These are phyloP conservation scores for Oreohelix idahoensis DNA, from an alignment of 1,140 invertebrate genomes.

Conservation along the genomic window DNA sequence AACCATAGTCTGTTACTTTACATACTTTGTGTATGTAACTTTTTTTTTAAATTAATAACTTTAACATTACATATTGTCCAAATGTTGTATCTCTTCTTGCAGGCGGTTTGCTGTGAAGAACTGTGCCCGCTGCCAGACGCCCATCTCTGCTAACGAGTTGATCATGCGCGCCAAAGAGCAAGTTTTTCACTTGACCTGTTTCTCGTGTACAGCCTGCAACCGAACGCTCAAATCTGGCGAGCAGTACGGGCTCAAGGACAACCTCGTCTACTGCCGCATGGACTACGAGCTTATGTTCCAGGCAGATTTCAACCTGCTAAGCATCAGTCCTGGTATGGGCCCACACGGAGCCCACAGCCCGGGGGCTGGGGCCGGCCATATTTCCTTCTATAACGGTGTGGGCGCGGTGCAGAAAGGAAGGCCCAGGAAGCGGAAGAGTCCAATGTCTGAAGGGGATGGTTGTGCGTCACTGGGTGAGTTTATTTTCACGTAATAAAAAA, in stretches of 20 bases:
- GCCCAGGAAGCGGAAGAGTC: slow-evolving; percentile 54
- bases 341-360: slow-evolving; percentile 20
- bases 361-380: slow-evolving; percentile 51
- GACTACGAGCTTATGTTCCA: slow-evolving; percentile 73
- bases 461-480: slow-evolving; percentile 53
- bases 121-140: slow-evolving; percentile 86
- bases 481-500: too few species aligned
- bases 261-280: slow-evolving; percentile 73
- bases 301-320: slow-evolving; percentile 55
- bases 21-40: too few species aligned
- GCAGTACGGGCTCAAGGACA: slow-evolving; percentile 82
- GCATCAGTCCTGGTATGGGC: slow-evolving; percentile 50
- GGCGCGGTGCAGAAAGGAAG: slow-evolving; percentile 84
- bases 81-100: slow-evolving; percentile 1
- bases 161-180: slow-evolving; percentile 74
- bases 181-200: slow-evolving; percentile 71
- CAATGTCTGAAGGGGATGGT: slow-evolving; percentile 49
- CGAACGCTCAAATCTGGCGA: slow-evolving; percentile 80
- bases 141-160: slow-evolving; percentile 88
- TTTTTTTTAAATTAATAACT: too few species aligned
- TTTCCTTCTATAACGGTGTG: slow-evolving; percentile 81
- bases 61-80: too few species aligned
- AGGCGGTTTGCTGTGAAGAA: slow-evolving; percentile 77
- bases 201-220: slow-evolving; percentile 79
- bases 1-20: too few species aligned